Conservation (phyloP, 2,888 invertebrate genomes). For the Lordiphosa fenestrarum region DNA sequence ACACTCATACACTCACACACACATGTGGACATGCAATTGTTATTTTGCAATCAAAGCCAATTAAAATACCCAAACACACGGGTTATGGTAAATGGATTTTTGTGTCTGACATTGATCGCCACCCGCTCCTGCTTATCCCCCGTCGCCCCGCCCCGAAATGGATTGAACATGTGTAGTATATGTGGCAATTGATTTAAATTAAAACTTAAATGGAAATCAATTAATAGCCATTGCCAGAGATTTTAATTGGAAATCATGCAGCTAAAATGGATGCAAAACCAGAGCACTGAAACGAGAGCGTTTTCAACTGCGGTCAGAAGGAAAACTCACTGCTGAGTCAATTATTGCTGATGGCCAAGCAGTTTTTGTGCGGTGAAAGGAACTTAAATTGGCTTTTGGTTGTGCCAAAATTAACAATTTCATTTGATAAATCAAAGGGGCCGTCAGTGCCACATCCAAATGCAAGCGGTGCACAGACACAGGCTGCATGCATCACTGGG, state of each 20-base stretch:
- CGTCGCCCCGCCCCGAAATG: conserved; percentile 7
- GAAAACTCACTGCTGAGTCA: conserved; percentile 28
- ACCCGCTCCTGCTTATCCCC: conserved; percentile 5
- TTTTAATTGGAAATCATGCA: conserved; percentile 53
- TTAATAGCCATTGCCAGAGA: conserved; percentile 50
- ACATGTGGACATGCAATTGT: conserved; percentile 44
- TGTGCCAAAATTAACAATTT: conserved; percentile 72
- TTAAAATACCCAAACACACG: conserved; percentile 53
- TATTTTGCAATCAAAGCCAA: conserved; percentile 65
- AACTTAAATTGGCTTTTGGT: conserved; percentile 59
- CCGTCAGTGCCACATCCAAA: conserved; percentile 13
- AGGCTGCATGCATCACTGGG: conserved; percentile 57
- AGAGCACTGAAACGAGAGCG: conserved; percentile 50
- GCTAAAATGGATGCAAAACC: conserved; percentile 2
- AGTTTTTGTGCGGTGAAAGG: conserved; percentile 21
- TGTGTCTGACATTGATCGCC: conserved; percentile 45
- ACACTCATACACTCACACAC: not conserved
- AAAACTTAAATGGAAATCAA: conserved; percentile 59
- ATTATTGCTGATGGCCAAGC: conserved; percentile 41
- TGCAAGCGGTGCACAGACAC: conserved; percentile 20
- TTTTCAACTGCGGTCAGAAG: conserved; percentile 43
- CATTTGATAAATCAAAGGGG: conserved; percentile 70
- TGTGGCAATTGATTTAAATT: conserved; percentile 62
- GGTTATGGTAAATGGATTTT: conserved; percentile 54
- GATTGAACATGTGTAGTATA: conserved; percentile 25